These are phyloP conservation scores for Eueremaeus valkanovi DNA, from an alignment of 2,888 invertebrate genomes.

Conservation along the genomic window DNA sequence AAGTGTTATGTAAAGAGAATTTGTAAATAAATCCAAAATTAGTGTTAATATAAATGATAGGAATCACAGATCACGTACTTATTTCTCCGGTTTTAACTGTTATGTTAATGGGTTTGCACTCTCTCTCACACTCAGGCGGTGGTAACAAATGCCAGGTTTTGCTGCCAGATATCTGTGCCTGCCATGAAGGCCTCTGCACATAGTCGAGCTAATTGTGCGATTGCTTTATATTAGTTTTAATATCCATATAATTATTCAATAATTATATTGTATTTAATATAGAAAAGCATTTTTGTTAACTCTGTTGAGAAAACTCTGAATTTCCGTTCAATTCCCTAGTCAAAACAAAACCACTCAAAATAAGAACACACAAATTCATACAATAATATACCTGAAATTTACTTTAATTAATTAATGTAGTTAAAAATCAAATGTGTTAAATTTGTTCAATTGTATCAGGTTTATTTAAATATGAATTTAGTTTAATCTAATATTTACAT, in stretches of 20 bases:
- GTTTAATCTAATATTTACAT: no score
- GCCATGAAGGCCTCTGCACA: constrained; percentile 87
- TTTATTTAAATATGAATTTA: no score
- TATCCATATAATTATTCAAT: neutral
- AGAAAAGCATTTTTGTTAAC: neutral
- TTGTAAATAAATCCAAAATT: neutral
- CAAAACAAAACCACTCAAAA: no score
- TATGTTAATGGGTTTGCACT: constrained; percentile 69
- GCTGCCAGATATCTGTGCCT: constrained; percentile 78
- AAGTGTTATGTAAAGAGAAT: neutral
- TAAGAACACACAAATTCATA: no score
- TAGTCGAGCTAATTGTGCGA: constrained; percentile 68
- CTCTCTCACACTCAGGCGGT: constrained; percentile 76
- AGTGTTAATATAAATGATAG: neutral
- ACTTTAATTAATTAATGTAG: no score
- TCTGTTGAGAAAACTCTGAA: neutral
- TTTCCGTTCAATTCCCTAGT: neutral
- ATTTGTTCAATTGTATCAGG: no score
- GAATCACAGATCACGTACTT: constrained; percentile 57
- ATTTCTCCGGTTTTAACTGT: constrained; percentile 81
- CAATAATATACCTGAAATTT: no score
- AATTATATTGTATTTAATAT: no score
- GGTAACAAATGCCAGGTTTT: constrained; percentile 81
- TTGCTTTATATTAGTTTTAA: neutral
- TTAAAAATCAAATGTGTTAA: no score